Evolutionary conservation across 2,113 vertebrate genomes (phyloP).

Genomic region (Nyctereutes procyonoides): DNA sequence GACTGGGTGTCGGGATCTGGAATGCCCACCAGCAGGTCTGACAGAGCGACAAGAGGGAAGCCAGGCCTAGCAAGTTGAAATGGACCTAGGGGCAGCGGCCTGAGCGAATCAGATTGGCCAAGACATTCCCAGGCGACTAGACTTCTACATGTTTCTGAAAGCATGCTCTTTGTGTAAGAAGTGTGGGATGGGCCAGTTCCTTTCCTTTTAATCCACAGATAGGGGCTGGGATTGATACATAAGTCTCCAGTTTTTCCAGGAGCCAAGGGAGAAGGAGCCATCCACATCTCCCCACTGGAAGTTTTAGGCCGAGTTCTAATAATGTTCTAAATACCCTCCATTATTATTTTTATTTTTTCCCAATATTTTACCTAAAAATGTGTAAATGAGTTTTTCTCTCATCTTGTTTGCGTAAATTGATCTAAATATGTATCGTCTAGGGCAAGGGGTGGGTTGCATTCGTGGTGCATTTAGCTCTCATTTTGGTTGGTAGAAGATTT

Average conservation of each 20-base stretch:
- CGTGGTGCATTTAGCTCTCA: not conserved
- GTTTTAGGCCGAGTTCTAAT: not conserved
- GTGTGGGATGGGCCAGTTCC: not conserved
- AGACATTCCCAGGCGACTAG: fast-evolving
- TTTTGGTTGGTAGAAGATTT: not conserved
- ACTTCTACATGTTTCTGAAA: not conserved
- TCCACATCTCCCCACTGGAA: not conserved
- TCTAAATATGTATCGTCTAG: not conserved
- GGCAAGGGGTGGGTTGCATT: not conserved
- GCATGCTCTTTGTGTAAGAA: not conserved
- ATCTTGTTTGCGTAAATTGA: not conserved
- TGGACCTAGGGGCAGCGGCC: fast-evolving
- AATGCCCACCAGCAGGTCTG: fast-evolving
- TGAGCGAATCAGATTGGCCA: not conserved
- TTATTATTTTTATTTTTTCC: constrained; percentile 4
- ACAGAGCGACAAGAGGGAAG: not conserved
- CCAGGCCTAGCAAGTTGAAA: not conserved
- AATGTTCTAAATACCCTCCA: not conserved
- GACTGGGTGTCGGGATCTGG: fast-evolving
- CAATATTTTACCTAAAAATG: not conserved
- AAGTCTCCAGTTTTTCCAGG: not conserved
- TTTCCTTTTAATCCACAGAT: not conserved
- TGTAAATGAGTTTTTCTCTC: not conserved
- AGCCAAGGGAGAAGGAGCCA: not conserved
- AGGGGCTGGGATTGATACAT: not conserved